These are phyloP conservation scores for Crenichthys baileyi DNA, from an alignment of 2,797 vertebrate species.

Conservation along the genomic window DNA sequence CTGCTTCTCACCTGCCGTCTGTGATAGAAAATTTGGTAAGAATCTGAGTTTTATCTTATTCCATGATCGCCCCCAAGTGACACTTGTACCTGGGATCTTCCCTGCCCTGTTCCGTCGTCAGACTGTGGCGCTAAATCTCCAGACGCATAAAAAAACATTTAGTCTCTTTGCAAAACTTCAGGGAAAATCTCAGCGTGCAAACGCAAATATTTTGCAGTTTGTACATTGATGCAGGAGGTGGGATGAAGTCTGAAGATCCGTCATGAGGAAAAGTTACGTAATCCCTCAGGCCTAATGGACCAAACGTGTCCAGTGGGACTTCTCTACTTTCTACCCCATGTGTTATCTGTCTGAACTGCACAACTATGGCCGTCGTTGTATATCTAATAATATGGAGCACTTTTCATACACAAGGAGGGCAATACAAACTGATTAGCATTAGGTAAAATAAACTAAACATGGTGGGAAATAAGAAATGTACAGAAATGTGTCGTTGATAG, in stretches of 20 bases:
- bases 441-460: neutral
- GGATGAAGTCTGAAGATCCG: slow-evolving; percentile 22
- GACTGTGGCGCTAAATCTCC: slow-evolving; percentile 15
- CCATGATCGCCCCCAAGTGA: neutral
- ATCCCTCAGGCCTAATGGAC: slow-evolving; percentile 48
- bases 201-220: slow-evolving; percentile 12
- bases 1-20: slow-evolving; percentile 59
- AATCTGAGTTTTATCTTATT: neutral
- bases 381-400: neutral
- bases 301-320: slow-evolving; percentile 21
- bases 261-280: slow-evolving; percentile 63
- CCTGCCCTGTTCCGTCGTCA: neutral
- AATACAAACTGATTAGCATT: neutral
- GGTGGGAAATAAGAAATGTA: neutral
- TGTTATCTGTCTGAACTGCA: neutral
- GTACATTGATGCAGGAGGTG: slow-evolving; percentile 4
- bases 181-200: slow-evolving; percentile 5
- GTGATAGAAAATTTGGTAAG: slow-evolving; percentile 82
- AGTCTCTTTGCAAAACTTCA: slow-evolving; percentile 46
- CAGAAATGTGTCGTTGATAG: neutral
- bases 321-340: neutral
- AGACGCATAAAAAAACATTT: neutral
- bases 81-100: neutral
- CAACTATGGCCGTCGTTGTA: neutral
- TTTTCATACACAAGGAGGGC: neutral